Conservation (phyloP, 2,797 vertebrate species). For the Acropternis orthonyx region DNA sequence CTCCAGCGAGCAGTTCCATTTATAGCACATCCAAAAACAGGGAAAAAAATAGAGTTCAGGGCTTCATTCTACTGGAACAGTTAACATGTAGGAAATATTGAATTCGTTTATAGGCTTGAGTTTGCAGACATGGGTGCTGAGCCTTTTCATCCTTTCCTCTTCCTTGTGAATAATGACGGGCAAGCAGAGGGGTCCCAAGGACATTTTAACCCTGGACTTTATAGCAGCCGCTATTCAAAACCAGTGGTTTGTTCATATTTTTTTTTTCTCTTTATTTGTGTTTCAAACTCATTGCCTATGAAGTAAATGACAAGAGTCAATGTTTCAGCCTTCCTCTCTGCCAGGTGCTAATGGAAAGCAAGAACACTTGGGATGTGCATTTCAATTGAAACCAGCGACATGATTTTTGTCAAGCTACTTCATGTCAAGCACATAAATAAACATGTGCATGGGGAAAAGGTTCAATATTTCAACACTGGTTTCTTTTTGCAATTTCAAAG, state of each 20-base stretch:
- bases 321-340: neutral
- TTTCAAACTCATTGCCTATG: neutral
- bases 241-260: accelerated
- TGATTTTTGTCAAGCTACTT: neutral
- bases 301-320: neutral
- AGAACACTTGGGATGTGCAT: neutral
- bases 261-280: neutral
- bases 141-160: neutral
- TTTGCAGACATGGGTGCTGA: neutral
- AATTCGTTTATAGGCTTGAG: neutral
- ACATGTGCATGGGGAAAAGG: neutral
- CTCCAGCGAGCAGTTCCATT: neutral
- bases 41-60: neutral
- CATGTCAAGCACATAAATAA: slow-evolving; percentile 16
- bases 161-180: neutral
- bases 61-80: neutral
- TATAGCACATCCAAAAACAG: neutral
- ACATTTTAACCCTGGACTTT: neutral
- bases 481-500: neutral
- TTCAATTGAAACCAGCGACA: neutral
- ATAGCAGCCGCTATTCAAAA: neutral
- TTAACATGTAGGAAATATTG: neutral
- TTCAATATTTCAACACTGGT: neutral
- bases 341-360: neutral
- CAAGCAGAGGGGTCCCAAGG: neutral